Conservation (phyloP, 35 echinoderm and acorn worm genomes). For the Eucidaris tribuloides region DNA sequence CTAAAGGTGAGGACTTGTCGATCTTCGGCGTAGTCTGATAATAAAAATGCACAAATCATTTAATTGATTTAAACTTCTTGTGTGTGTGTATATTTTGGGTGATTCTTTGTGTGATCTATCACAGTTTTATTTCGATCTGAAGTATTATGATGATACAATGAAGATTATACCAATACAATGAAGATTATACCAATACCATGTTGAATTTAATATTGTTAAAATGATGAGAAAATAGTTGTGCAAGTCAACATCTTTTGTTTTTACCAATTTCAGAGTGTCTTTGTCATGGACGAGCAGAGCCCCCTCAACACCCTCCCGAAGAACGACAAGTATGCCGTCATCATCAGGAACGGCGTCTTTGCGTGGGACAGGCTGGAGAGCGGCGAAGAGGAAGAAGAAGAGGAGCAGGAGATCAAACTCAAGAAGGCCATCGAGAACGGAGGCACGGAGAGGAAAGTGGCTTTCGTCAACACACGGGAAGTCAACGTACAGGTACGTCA, state of each 20-base stretch:
- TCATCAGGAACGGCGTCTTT: conserved; percentile 71
- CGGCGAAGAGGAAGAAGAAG: conserved; percentile 4
- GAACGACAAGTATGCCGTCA: conserved; percentile 65
- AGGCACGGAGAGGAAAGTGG: neutral
- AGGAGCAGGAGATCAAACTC: conserved; percentile 19
- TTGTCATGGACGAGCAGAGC: conserved; percentile 77
- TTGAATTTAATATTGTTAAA: too few species aligned
- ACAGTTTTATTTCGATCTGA: too few species aligned
- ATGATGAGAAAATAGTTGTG: too few species aligned
- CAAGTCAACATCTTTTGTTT: neutral
- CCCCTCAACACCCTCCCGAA: conserved; percentile 39
- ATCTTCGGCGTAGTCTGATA: too few species aligned
- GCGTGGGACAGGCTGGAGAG: conserved; percentile 90
- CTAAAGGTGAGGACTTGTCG: conserved; percentile 52
- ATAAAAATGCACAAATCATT: too few species aligned
- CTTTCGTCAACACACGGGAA: neutral
- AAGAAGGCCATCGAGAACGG: neutral
- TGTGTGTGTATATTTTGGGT: too few species aligned
- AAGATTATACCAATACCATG: too few species aligned
- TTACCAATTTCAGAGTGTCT: conserved; percentile 58
- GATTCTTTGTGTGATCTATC: too few species aligned
- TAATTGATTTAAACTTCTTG: too few species aligned
- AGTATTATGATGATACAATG: too few species aligned
- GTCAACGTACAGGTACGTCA: neutral
- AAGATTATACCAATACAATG: too few species aligned